Evolutionary conservation across 1,140 invertebrate species (phyloP), one percentile per base, ranked within the genome.

Genomic region (Littorina saxatilis): DNA sequence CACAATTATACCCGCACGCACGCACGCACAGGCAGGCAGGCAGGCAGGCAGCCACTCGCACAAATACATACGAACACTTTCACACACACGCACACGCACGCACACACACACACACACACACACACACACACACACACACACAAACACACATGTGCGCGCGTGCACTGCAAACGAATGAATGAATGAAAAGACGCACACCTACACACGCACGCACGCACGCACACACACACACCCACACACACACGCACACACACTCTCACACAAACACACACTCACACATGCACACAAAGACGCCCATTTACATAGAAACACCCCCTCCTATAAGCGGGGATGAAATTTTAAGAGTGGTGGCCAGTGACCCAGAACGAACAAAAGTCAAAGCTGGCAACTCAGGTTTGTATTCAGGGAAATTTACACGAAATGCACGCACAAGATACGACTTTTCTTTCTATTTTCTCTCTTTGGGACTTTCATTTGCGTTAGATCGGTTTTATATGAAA

Each of bases 181-280:
- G 27, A 9, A 61, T 29, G 27, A 9, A 23, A 5, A 23, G 9
- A 61, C 23, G 27, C 58, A 61, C 58, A 61, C 58, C 9, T 23
- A 61, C 58, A 61, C 58, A 61, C 58, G n/a, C 58, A 61, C 23
- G 27, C 58, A 23, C 23, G 27, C 58, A 61, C 23, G 27, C 58
- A 61, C 58, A 61, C 58, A 61, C 58, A 61, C 58, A 61, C 58
- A 61, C 58, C n/a, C 7, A 61, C 58, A 23, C 23, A n/a, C 23
- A 23, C 58, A 61, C 58, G n/a, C 7, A 7, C 23, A 23, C 23
- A 61, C 58, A 61, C 58, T n/a, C 7, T n/a, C 7, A 61, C 58
- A 61, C 23, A 23, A 23, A 61, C 23, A 11, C 58, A 61, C 23
- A 23, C 58, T 13, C 7, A 23, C 7, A 61, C 58, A 61, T 29